Evolutionary conservation across 2,113 vertebrate genomes (phyloP), one percentile per base, ranked within the genome.

Genomic region (Meleagris gallopavo): DNA sequence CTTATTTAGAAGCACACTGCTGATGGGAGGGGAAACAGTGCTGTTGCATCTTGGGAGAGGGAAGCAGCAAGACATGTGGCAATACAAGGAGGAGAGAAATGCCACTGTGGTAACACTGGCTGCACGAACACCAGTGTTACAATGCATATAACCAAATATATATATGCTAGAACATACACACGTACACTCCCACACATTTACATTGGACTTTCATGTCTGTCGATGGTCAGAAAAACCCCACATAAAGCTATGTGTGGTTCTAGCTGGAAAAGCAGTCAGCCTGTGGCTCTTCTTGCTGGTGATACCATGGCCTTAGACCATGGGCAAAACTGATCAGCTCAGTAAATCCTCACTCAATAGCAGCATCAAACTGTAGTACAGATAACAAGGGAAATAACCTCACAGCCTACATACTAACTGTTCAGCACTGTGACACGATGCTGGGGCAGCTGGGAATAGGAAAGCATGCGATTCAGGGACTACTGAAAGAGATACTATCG

Each of bases 401-500:
- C 58, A 58, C 2, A 70, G 64, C 34, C 50, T 50, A 45, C 43
- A 19, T 27, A 57, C 40, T 62, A 76, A 70, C 34, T 40, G n/a
- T 62, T 81, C n/a, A 82, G 84, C 11, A 20, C 20, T 19, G 7
- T 3, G 10, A 67, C 2, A 20, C 45, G 43, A 79, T 76, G 57
- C 43, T 36, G 58, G 25, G 27, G 85, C 46, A 91, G 58, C 54
- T 79, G 62, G 65, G 75, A 82, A 84, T 45, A 90, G 78, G 83
- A 89, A 90, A 30, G 40, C 66, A 70, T 0, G 0, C 75, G n/a
- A 86, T 38, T 78, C 66, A 79, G 61, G 43, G 84, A 84, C 61
- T 65, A 89, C 27, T 18, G 17, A 72, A 93, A 86, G 57, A 81
- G 45, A 79, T 74, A 83, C 20, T 54, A 92, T 76, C 69, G 61